Evolutionary conservation across 2,797 vertebrate species (phyloP).

Genomic region (Lagocephalus sceleratus): DNA sequence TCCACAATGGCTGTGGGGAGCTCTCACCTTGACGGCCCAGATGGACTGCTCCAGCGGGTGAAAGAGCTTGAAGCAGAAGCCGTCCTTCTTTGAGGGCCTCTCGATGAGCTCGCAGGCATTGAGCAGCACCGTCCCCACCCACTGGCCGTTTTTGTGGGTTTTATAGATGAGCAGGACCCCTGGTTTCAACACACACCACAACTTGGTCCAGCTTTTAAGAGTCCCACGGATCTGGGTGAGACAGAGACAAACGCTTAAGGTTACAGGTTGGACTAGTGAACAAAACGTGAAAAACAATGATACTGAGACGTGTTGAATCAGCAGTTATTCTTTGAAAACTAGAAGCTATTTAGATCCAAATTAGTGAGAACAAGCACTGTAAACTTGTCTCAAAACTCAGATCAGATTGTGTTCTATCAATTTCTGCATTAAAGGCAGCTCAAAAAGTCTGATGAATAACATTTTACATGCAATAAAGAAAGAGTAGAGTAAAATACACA

Average conservation of each 20-base stretch:
- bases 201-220: slow-evolving; percentile 98
- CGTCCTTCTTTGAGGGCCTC: slow-evolving; percentile 97
- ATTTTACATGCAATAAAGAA: too few relatives aligned
- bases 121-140: slow-evolving; percentile 97
- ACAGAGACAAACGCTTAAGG: neutral
- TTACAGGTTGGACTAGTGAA: neutral
- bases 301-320: neutral
- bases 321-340: neutral
- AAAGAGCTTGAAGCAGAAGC: slow-evolving; percentile 99
- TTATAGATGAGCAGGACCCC: slow-evolving; percentile 97
- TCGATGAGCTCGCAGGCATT: slow-evolving; percentile 98
- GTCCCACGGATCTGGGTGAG: slow-evolving; percentile 89
- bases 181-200: slow-evolving; percentile 98
- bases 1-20: too few relatives aligned
- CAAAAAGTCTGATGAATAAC: too few relatives aligned
- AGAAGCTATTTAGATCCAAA: too few relatives aligned
- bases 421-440: too few relatives aligned
- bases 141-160: slow-evolving; percentile 95
- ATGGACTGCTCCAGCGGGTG: slow-evolving; percentile 98
- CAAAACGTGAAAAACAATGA: neutral
- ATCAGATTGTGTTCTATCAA: too few relatives aligned
- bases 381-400: too few relatives aligned
- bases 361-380: too few relatives aligned
- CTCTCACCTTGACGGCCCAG: slow-evolving; percentile 94
- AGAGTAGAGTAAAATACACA: too few relatives aligned